Base-by-base conservation (phyloP, 2,113 vertebrate species). In the Lipophrys pholis region DNA sequence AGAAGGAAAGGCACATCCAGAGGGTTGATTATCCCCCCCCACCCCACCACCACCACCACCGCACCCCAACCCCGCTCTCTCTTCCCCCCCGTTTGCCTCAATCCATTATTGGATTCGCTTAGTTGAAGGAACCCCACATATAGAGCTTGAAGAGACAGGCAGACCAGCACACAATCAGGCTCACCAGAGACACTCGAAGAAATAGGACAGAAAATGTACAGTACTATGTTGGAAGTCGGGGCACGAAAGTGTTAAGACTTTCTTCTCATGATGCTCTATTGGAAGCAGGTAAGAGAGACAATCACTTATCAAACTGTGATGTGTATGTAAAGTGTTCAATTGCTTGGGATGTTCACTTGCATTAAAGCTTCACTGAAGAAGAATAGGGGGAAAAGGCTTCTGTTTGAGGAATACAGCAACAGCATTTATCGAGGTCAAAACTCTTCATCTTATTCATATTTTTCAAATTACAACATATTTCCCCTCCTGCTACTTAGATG, bases 41-140 rank as follows among this genome's bases (percentile, higher is more conserved):
- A 72, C 50, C 59, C 43, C 21, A 3, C 49, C 48, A 10, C 50
- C 35, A 30, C 42, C 35, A 50, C 61, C 51, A 57, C 43, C 50
- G 10, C 49, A 9, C 48, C 12, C 16, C 6, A 50, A 74, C 53
- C 59, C 43, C 21, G 3, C 49, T 30, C 21, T n/a, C n/a, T n/a
- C n/a, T n/a, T n/a, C 48, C 11, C 50, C 35, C 42, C 61, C 43
- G 42, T 53, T 55, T 76, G 68, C 65, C 63, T 69, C 63, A 21
- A 14, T 55, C 64, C 69, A 85, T 91, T 91, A 91, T 84, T 87
- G 82, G 73, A 89, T 89, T 86, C 77, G 75, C 73, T 80, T 73
- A 68, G 71, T 65, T 78, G 85, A 91, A 86, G 77, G 63, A 86
- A 60, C 51, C 50, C 49, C 53, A 53, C 73, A 69, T 82, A 84